Conservation (phyloP, 2,888 invertebrate species). For the Argyresthia goedartella region DNA sequence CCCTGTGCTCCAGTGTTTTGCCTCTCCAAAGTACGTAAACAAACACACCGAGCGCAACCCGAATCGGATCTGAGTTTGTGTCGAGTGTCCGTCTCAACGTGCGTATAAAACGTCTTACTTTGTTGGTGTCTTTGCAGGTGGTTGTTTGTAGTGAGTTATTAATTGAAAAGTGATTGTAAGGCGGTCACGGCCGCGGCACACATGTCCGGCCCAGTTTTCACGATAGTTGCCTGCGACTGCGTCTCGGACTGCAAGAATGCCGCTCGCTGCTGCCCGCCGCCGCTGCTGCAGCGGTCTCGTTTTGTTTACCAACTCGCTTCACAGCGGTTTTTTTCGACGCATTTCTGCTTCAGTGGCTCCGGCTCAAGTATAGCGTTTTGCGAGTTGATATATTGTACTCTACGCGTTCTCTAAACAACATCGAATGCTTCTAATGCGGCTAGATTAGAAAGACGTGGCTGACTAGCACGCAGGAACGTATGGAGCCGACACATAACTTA, state of each 20-base stretch:
- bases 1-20: slow-evolving; percentile 45
- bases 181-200: slow-evolving; percentile 66
- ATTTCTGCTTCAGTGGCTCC: neutral
- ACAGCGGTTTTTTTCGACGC: neutral
- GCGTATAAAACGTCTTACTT: slow-evolving; percentile 21
- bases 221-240: slow-evolving; percentile 35
- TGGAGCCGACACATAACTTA: no score
- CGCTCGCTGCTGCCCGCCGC: slow-evolving; percentile 23
- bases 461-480: no score
- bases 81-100: slow-evolving; percentile 17
- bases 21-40: slow-evolving; percentile 51
- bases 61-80: neutral
- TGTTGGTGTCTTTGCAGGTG: slow-evolving; percentile 42
- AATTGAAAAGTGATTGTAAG: slow-evolving; percentile 70
- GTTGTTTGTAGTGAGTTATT: slow-evolving; percentile 58
- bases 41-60: slow-evolving; percentile 18
- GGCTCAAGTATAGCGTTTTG: slow-evolving; percentile 1
- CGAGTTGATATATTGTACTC: neutral
- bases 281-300: no score
- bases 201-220: slow-evolving; percentile 69
- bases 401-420: neutral
- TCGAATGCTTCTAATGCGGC: neutral
- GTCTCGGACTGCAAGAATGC: slow-evolving; percentile 50
- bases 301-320: slow-evolving; percentile 36
- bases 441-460: neutral